Evolutionary conservation across 2,797 vertebrate species (phyloP), one percentile per base, ranked within the genome.

Genomic region (Tragopan temminckii): DNA sequence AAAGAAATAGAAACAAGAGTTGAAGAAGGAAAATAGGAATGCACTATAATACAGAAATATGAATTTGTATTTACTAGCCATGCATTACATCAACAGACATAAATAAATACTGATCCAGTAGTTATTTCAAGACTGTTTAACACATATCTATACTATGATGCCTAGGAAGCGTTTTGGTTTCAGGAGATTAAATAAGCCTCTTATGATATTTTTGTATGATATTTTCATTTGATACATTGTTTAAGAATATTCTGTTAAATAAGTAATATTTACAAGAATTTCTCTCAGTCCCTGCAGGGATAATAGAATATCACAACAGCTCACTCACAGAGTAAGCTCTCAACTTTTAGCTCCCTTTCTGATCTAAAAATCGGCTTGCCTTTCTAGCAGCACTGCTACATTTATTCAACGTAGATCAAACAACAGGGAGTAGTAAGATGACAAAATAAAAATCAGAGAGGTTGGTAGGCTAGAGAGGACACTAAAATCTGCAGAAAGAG

Each of bases 191-290:
- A 91, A 80, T 0, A 1, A 96, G 27, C 15, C 78, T 93, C 85
- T 80, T 77, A 90, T 80, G 87, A 94, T 95, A 90, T 94, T 61
- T 95, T 93, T 72, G 25, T 91, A 80, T 82, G 76, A 89, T 95
- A 53, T 31, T 31, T 53, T 53, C 52, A 18, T 89, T 94, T 94
- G 87, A 91, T 91, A 93, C 1, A 1, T 93, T 95, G 78, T 76
- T 96, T 96, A 96, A 96, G 89, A 97, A 93, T 92, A 90, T 92
- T 95, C 94, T 92, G 67, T 96, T 97, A 96, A 97, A 95, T 94
- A 94, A 88, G 70, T 95, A 97, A 93, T 89, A 94, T 95, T 96
- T 96, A 94, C 87, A 89, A 77, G 64, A 94, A 89, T 93, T 95
- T 94, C 46, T 95, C 66, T 92, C 64, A 35, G 70, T 94, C 79